Evolutionary conservation across 1,140 invertebrate species (phyloP), one percentile per base, ranked within the genome.

Genomic region (Bombus vancouverensis): DNA sequence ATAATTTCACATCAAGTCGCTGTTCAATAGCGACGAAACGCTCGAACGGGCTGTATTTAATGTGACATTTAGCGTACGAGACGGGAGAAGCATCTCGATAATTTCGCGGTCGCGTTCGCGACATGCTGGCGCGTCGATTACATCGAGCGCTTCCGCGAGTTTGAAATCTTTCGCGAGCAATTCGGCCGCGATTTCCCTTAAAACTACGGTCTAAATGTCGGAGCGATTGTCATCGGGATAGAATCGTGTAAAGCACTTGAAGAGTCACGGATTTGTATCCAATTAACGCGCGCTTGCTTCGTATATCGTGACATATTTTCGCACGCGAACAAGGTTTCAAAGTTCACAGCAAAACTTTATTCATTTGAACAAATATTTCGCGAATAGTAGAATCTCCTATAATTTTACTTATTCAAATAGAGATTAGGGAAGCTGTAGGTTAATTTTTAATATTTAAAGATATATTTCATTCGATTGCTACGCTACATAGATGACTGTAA

Each of bases 161-260:
- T 70, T 39, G 3, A 12, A 70, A 70, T 25, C 18, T 9, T 39
- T 37, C 34, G 66, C n/a, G 15, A 68, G 37, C 2, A 53, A 22
- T 18, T 42, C 37, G 5, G 15, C 15, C 70, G 47, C 37, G 86
- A 47, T 13, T 44, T 70, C 68, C 37, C 75, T 80, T 82, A 88
- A 89, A 37, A 79, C 59, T 86, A 86, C 32, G 44, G 34, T 66
- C 72, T 84, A 68, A 81, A 87, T 81, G 57, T 79, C 66, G 75
- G 37, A 83, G 80, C 87, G 92, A 93, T 93, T 93, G 92, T 93
- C 92, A 89, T 86, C 86, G 81, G 86, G 72, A 83, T 79, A 89
- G 78, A 72, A 87, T 88, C 34, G 74, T 82, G 87, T 92, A 93
- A 93, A 92, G 92, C 92, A 91, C 91, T 93, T 93, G 75, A 80